These are phyloP conservation scores for Eupithecia inturbata DNA, from an alignment of 2,888 invertebrate genomes.

Conservation along the genomic window DNA sequence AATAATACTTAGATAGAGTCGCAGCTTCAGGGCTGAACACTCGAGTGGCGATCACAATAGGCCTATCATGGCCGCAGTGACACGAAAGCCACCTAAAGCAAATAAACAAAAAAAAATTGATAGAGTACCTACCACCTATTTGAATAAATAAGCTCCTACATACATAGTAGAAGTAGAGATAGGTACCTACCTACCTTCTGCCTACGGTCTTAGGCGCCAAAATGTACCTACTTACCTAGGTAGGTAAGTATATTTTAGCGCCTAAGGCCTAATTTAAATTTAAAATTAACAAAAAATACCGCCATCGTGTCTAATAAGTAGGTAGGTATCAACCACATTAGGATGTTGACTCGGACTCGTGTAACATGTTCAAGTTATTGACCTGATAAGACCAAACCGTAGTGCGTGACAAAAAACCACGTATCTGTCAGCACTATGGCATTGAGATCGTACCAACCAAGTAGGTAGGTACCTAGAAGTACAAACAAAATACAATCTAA, in stretches of 20 bases:
- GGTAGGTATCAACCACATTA: conserved; percentile 10
- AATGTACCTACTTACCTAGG: no score
- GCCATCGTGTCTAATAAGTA: not conserved
- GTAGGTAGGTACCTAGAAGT: conserved; percentile 35
- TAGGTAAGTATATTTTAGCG: not conserved
- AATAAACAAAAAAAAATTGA: no score
- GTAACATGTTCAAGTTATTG: conserved; percentile 13
- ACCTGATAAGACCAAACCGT: conserved; percentile 12
- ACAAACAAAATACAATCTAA: not conserved
- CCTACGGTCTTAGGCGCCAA: no score
- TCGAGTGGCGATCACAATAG: no score
- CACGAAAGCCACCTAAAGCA: no score
- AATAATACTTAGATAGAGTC: no score
- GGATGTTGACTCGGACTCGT: conserved; percentile 15
- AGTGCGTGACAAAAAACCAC: conserved; percentile 15
- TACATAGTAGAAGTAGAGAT: no score
- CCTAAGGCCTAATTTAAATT: not conserved
- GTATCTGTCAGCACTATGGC: conserved; percentile 34
- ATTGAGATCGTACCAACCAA: conserved; percentile 50
- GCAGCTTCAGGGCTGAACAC: no score
- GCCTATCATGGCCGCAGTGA: no score
- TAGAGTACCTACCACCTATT: no score
- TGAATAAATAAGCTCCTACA: no score
- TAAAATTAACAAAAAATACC: conserved; percentile 1
- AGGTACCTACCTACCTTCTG: no score